A percentile compares a stretch with the other conserved stretches of the same genome.
phyloP scores from a whole-genome alignment of 1,140 invertebrate species.

The Holotrichia oblita region DNA sequence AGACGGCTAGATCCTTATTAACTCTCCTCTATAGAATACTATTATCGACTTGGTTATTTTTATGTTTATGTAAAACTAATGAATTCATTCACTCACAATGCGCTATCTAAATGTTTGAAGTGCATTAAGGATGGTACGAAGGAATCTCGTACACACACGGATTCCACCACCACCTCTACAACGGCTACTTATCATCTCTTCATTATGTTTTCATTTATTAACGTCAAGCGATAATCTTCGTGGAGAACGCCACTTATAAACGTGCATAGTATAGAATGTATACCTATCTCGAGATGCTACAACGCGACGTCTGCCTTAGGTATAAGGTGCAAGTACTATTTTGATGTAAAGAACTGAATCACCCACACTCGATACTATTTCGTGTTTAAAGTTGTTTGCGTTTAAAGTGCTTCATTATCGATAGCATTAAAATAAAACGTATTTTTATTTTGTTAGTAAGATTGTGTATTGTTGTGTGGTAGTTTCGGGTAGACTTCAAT shows the following conservation, averaged over 20 bases:
- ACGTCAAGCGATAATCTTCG: constrained; percentile 41
- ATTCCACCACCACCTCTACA: constrained; percentile 14
- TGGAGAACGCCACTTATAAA: constrained; percentile 16
- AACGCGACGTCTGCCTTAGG: background rate
- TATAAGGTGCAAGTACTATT: background rate
- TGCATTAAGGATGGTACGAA: constrained; percentile 31
- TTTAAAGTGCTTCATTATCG: too few relatives aligned
- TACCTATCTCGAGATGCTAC: background rate
- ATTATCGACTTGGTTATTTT: constrained; percentile 31
- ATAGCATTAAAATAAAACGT: too few relatives aligned
- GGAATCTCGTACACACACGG: background rate
- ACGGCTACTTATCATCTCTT: constrained; percentile 38
- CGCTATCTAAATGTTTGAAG: constrained; percentile 39
- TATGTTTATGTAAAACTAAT: constrained; percentile 40
- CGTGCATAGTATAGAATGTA: background rate
- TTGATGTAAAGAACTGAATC: background rate
- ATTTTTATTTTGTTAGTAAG: too few relatives aligned
- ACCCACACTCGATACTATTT: background rate
- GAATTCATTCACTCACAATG: constrained; percentile 36
- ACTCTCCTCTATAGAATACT: background rate
- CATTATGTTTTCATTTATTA: constrained; percentile 44
- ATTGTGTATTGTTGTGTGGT: too few relatives aligned
- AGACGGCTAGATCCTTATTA: background rate
- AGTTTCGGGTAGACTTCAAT: too few relatives aligned
- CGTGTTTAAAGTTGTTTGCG: too few relatives aligned